These are phyloP conservation scores for Ostrea edulis DNA, from an alignment of 1,140 invertebrate genomes.

Conservation along the genomic window DNA sequence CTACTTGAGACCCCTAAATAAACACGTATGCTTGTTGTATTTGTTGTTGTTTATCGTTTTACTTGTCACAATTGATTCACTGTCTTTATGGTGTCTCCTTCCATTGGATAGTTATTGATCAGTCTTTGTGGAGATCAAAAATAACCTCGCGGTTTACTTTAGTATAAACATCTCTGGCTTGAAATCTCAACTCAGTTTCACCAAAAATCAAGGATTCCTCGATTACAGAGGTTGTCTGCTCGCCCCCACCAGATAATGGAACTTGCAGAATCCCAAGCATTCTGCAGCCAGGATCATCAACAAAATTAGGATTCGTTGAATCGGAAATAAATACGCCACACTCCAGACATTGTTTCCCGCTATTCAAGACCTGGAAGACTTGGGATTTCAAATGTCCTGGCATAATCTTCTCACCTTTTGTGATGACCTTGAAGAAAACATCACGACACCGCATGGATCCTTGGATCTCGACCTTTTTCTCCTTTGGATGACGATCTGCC, in stretches of 20 bases:
- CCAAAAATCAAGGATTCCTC: constrained; percentile 56
- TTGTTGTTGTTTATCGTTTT: no score
- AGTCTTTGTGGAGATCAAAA: constrained; percentile 34
- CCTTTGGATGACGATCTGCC: neutral
- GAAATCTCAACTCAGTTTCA: constrained; percentile 46
- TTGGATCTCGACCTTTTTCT: constrained; percentile 16
- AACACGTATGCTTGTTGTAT: no score
- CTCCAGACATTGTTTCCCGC: neutral
- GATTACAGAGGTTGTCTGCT: neutral
- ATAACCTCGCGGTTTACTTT: constrained; percentile 13
- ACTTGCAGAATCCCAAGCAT: constrained; percentile 29
- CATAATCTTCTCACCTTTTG: constrained; percentile 41
- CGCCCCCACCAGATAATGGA: neutral
- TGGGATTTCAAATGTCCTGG: constrained; percentile 31
- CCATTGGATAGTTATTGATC: no score
- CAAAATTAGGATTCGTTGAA: constrained; percentile 1
- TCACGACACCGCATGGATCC: constrained; percentile 34
- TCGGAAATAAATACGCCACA: constrained; percentile 40
- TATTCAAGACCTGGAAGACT: constrained; percentile 36
- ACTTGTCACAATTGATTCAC: no score
- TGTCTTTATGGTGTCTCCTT: no score
- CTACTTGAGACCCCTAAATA: no score
- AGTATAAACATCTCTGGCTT: constrained; percentile 41
- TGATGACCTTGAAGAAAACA: constrained; percentile 47
- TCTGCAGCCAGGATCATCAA: constrained; percentile 35